Base-by-base conservation (phyloP, 2,888 invertebrate species). In the Deilephila porcellus region DNA sequence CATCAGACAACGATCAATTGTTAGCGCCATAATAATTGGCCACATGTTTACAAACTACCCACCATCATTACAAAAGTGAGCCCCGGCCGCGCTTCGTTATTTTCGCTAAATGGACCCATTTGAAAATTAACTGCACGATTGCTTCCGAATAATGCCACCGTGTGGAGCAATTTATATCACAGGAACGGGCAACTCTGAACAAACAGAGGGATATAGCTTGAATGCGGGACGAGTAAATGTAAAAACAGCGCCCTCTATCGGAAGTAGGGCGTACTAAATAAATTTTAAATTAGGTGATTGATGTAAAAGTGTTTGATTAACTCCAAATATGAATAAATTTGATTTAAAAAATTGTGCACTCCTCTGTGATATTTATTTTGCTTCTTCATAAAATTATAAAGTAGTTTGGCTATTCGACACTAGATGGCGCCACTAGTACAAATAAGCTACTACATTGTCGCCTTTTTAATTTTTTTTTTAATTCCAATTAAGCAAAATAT, bases 111-210 rank as follows among this genome's bases (percentile, higher is more conserved):
- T 92, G 91, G 86, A 80, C 88, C 90, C 89, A 92, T 93, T 92
- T 90, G 84, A 86, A 91, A 92, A 93, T 92, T 93, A 92, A 91
- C 90, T 92, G 91, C 92, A 87, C 91, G 88, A 92, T 92, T 92
- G 90, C 91, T 89, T 88, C 85, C 85, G 86, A 88, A 91, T 91
- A 93, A 92, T 90, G 86, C 80, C 86, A 83, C 80, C 82, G 82
- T 86, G 85, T 84, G 82, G 82, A 85, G 84, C 83, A 83, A 85
- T 88, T 86, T 87, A 85, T 84, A 85, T 84, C 86, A 83, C 80
- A 78, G 82, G 80, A 63, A 73, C 53, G 56, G 71, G 71, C 63
- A 63, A 17, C 77, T 78, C 25, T 72, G 59, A 59, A 72, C 72
- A 67, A 73, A 73, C 67, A 64, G 32, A 64, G 29, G 70, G 70